Percentiles rank a stretch among this genome's conserved stretches.
Conservation (phyloP, 2,888 invertebrate genomes). For the Platycheirus albimanus region DNA sequence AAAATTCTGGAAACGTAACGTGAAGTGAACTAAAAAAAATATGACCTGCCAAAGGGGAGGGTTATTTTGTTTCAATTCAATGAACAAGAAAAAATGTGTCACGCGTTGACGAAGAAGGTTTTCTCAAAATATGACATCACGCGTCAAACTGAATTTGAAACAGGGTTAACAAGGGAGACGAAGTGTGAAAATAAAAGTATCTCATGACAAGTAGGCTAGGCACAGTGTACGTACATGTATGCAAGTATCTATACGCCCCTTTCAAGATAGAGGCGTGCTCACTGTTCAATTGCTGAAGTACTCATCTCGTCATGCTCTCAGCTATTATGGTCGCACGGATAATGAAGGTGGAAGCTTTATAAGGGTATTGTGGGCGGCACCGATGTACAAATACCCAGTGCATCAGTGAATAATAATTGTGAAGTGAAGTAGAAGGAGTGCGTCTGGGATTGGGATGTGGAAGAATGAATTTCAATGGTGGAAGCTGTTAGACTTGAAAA, state of each 20-base stretch:
- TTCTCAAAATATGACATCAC: no score
- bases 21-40: constrained; percentile 19
- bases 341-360: constrained; percentile 19
- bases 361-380: constrained; percentile 67
- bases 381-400: neutral
- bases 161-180: neutral
- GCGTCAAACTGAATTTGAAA: constrained; percentile 10
- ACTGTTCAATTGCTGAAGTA: constrained; percentile 46
- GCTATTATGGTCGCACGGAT: neutral
- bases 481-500: neutral
- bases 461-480: constrained; percentile 8
- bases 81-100: constrained; percentile 41
- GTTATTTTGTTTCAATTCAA: constrained; percentile 22
- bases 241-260: constrained; percentile 54
- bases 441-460: constrained; percentile 19
- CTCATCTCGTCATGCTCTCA: constrained; percentile 53
- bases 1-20: constrained; percentile 20
- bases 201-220: constrained; percentile 14
- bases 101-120: constrained; percentile 48
- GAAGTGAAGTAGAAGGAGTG: neutral
- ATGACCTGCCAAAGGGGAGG: constrained; percentile 24
- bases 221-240: neutral
- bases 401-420: neutral
- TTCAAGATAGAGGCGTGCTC: constrained; percentile 65
- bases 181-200: constrained; percentile 65